A percentile compares a stretch with the other conserved stretches of the same genome.
Evolutionary conservation across 2,797 vertebrate species (phyloP).

Genomic region (Acanthis flammea): DNA sequence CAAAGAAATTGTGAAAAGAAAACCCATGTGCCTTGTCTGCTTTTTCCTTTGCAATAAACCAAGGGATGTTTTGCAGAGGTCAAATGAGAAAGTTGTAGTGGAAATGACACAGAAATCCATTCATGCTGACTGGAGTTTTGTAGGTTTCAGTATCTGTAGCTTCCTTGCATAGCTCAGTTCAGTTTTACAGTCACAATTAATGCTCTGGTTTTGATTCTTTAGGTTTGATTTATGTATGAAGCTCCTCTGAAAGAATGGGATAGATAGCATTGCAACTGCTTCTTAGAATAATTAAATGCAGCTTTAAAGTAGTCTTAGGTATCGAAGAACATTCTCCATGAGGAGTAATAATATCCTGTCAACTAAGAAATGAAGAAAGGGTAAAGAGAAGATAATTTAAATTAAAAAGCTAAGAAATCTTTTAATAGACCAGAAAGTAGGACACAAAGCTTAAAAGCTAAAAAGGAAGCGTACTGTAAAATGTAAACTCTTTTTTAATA

Average conservation of each 20-base stretch:
- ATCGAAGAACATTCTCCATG: neutral
- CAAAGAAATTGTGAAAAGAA: neutral
- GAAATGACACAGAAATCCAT: neutral
- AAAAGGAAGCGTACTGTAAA: neutral
- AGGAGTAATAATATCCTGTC: neutral
- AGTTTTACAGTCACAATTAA: neutral
- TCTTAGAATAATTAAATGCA: neutral
- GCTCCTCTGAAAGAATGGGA: neutral
- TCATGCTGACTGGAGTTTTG: neutral
- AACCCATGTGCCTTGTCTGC: neutral
- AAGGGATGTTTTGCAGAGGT: neutral
- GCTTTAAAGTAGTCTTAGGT: neutral
- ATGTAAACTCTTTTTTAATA: neutral
- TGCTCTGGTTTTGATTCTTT: neutral
- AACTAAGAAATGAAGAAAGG: neutral
- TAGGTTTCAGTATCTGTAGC: neutral
- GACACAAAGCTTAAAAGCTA: neutral
- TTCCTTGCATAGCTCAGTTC: neutral
- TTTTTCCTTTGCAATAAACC: neutral
- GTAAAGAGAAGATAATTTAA: slow-evolving; percentile 1
- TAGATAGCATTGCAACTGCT: neutral
- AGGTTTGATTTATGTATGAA: neutral
- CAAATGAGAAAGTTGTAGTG: neutral
- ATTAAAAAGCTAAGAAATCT: neutral
- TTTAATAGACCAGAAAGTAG: slow-evolving; percentile 12